Base-by-base conservation (phyloP, 2,888 invertebrate genomes). In the Sarcophaga caerulescens region DNA sequence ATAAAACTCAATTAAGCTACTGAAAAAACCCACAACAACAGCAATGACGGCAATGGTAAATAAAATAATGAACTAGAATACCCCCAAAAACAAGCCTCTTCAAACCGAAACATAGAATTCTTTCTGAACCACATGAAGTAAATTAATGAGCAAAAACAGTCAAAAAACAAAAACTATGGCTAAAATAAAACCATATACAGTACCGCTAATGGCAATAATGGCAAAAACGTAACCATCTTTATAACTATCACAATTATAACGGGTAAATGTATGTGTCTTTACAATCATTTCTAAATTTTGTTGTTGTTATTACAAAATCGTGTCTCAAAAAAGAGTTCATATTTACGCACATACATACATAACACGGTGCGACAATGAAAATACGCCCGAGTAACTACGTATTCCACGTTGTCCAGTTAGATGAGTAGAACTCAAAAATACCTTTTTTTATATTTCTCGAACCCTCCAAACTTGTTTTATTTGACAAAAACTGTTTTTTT, bases 1-100 rank as follows among this genome's bases (percentile, higher is more conserved):
- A 71, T 71, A 79, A 79, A 79, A 79, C 79, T 79, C n/a, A 79
- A 79, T 79, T 71, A 71, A 79, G 71, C 52, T 71, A 79, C 63
- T 35, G 52, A 71, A 71, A 70, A 71, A 47, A 71, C 1, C 52
- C 17, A 14, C 47, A 47, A 14, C 14, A 52, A 52, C 52, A 52
- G 17, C 4, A 14, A 52, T 47, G 14, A 47, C 47, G 6, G 6
- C 1, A 35, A 35, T 1, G 35, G 35, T 35, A 52, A 52, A 47
- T 14, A 14, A 47, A 47, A 47, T 47, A 14, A 14, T 70, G 52
- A 70, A 25, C 45, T 44, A 35, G 17, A 63, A 63, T 1, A 12
- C 25, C 63, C 0, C 5, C 19, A 35, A 44, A 52, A 71, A 71
- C n/a, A 71, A 66, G n/a, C 65, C 21, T 45, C 17, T 4, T 14